A percentile compares a stretch with the other conserved stretches of the same genome.
phyloP scores from a whole-genome alignment of 2,113 vertebrate genomes.

The Dascyllus trimaculatus region DNA sequence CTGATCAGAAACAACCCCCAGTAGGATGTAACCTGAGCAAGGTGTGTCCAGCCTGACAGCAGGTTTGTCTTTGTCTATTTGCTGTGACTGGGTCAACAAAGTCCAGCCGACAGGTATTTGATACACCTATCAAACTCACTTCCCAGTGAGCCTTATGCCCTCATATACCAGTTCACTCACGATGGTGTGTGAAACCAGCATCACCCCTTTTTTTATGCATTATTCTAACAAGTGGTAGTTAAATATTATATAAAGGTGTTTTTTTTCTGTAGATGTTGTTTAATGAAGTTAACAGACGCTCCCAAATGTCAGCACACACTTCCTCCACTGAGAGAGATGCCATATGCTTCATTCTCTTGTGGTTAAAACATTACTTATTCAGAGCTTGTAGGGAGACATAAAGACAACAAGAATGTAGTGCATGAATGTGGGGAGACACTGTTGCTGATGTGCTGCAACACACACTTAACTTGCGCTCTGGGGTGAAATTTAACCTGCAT shows the following conservation, averaged over 20 bases:
- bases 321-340: slow-evolving; percentile 54
- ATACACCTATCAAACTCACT: slow-evolving; percentile 46
- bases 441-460: slow-evolving; percentile 2
- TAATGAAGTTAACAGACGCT: slow-evolving; percentile 77
- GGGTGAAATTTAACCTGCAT: slow-evolving; percentile 46
- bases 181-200: not conserved
- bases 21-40: slow-evolving; percentile 63
- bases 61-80: slow-evolving; percentile 53
- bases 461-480: slow-evolving; percentile 20
- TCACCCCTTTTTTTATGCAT: slow-evolving; percentile 1
- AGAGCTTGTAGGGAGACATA: slow-evolving; percentile 14
- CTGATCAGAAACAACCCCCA: slow-evolving; percentile 30
- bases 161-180: slow-evolving; percentile 1
- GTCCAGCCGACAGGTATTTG: slow-evolving; percentile 35
- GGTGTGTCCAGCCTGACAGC: slow-evolving; percentile 39
- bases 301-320: slow-evolving; percentile 56
- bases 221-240: slow-evolving; percentile 41
- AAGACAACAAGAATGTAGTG: slow-evolving; percentile 35
- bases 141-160: slow-evolving; percentile 1
- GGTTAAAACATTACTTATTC: slow-evolving; percentile 64
- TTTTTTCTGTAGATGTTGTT: slow-evolving; percentile 37
- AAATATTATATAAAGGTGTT: slow-evolving; percentile 45
- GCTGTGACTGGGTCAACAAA: slow-evolving; percentile 48
- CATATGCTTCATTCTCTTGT: slow-evolving; percentile 42
- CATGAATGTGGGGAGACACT: slow-evolving; percentile 8